Conservation (phyloP, 2,113 vertebrate species). For the Lontra canadensis region DNA sequence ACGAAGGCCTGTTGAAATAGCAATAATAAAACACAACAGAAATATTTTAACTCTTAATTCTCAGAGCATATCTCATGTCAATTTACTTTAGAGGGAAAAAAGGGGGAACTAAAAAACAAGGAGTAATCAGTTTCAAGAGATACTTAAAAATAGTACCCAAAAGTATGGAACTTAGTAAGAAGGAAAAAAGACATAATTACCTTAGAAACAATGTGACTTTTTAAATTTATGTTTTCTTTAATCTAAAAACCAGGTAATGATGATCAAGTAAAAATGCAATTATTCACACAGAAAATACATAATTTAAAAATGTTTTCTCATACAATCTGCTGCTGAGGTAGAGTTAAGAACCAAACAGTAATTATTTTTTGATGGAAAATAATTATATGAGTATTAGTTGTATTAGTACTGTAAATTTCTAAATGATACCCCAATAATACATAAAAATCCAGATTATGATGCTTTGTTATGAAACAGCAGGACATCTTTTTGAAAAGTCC, state of each 20-base stretch:
- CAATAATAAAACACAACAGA: conserved; percentile 44
- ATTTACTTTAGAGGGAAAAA: conserved; percentile 10
- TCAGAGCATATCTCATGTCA: not conserved
- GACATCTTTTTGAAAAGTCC: not conserved
- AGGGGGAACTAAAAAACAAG: conserved; percentile 41
- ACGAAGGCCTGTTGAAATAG: conserved; percentile 93
- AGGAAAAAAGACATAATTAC: conserved; percentile 25
- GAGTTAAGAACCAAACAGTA: too few species aligned
- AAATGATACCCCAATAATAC: conserved; percentile 19
- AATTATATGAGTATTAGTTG: conserved; percentile 36
- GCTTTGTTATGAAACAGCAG: not conserved
- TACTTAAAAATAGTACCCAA: conserved; percentile 30
- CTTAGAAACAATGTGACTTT: conserved; percentile 12
- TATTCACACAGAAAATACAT: not conserved
- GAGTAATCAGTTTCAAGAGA: conserved; percentile 37
- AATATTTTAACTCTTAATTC: conserved; percentile 62
- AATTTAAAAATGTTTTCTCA: conserved; percentile 47
- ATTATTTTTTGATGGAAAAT: conserved; percentile 13
- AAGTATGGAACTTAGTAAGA: not conserved
- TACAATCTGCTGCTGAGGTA: not conserved
- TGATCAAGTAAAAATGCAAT: conserved; percentile 10
- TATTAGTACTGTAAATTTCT: conserved; percentile 10
- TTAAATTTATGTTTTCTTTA: conserved; percentile 36
- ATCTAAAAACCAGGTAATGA: conserved; percentile 46
- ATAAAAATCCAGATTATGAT: conserved; percentile 41